phyloP scores from a whole-genome alignment of 1,140 invertebrate genomes.

The Grapholita molesta region DNA sequence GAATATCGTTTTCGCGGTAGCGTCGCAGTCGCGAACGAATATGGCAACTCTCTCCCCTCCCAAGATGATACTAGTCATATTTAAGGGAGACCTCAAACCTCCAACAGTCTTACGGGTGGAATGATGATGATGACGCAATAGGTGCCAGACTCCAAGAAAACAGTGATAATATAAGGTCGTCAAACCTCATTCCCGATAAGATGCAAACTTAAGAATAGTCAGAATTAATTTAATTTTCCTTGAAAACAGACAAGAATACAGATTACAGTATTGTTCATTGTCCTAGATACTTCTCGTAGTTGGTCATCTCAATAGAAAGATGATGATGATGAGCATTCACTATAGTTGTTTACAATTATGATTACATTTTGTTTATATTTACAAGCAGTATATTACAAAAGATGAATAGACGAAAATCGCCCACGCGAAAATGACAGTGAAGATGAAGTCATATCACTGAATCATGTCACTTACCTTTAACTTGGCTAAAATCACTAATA shows the following conservation, averaged over 20 bases:
- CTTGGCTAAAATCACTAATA: constrained; percentile 33
- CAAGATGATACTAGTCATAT: no score
- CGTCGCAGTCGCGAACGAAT: no score
- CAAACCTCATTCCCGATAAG: background rate
- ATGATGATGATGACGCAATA: background rate
- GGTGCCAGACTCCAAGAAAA: background rate
- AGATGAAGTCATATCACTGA: constrained; percentile 44
- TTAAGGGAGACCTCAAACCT: no score
- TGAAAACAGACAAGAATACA: no score
- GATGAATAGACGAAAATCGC: background rate
- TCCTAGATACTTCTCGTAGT: no score
- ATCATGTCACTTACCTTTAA: constrained; percentile 26
- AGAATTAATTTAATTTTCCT: background rate
- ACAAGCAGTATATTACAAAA: background rate
- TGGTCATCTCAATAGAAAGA: no score
- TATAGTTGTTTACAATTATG: no score
- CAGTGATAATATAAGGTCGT: background rate
- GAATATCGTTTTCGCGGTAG: no score
- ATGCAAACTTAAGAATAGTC: background rate
- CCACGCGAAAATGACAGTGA: constrained; percentile 27
- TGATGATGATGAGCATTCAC: no score
- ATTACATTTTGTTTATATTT: background rate
- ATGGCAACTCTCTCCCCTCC: no score
- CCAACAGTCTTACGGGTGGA: no score
- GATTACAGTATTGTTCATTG: no score